Base-by-base conservation (phyloP, 2,888 invertebrate genomes). In the Lepetodrilus schrolli region DNA sequence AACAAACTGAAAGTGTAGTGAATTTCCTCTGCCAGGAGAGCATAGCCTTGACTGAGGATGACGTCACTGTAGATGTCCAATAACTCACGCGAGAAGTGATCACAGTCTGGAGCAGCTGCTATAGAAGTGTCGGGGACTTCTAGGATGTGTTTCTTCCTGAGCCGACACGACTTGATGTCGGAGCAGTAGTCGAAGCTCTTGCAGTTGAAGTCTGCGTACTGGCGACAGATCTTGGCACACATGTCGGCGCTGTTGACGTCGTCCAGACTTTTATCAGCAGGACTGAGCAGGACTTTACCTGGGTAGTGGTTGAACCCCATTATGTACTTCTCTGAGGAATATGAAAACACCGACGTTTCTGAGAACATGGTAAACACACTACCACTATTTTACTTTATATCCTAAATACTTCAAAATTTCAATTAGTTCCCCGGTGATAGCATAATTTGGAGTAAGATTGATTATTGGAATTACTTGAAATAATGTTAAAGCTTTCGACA, bases 151-250 rank as follows among this genome's bases (percentile, higher is more conserved):
- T 72, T 70, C 51, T 72, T 74, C 21, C 77, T 70, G 51, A 83
- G 71, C n/a, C 74, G 49, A 71, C 83, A 83, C 13, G 72, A 66
- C n/a, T 76, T 68, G 7, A 70, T 66, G 38, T 65, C 43, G n/a
- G 68, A 10, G 50, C 83, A 83, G 68, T 76, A 81, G 48, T 83
- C 80, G 73, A 83, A 83, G 7, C 81, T 78, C 49, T 78, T 74
- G 69, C 83, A 83, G 2, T 48, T 21, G 20, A 78, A 78, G 10
- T 70, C 73, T 2, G 75, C 66, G 43, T 74, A 72, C 37, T 68
- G 65, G 2, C 77, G 76, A 66, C 84, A 84, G 50, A 66, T 68
- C 34, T 78, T 77, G 8, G 86, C 85, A 65, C 86, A 86, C 34
- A 78, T 71, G 58, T 82, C 77, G 4, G 74, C 77, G 0, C 74